Conservation (phyloP, 2,888 invertebrate species). For the Thalpophila matura region DNA sequence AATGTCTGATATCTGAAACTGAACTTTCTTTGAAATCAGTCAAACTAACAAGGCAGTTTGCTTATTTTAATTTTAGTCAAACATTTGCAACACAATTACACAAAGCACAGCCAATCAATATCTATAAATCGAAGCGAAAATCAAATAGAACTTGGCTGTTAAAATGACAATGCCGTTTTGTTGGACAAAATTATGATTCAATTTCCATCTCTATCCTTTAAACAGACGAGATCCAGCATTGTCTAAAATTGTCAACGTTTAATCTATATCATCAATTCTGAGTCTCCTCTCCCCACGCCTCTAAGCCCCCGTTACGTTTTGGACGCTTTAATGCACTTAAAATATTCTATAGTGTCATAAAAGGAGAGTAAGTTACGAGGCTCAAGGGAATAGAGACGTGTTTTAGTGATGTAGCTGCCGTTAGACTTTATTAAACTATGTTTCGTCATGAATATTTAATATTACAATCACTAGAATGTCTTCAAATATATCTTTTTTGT, state of each 20-base stretch:
- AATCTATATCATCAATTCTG: conserved; percentile 72
- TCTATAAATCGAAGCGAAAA: conserved; percentile 21
- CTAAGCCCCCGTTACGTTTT: conserved; percentile 58
- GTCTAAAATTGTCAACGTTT: conserved; percentile 60
- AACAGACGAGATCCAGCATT: conserved; percentile 42
- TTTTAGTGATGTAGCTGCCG: conserved; percentile 60
- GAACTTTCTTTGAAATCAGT: neutral
- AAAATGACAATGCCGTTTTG: conserved; percentile 34
- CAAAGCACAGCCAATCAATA: conserved; percentile 29
- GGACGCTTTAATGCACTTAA: conserved; percentile 82
- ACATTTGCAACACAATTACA: neutral
- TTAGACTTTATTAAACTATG: conserved; percentile 52
- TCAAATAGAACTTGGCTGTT: conserved; percentile 25
- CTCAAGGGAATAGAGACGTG: conserved; percentile 69
- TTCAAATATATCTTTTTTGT: conserved; percentile 28
- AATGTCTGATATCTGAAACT: neutral
- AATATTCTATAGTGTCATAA: conserved; percentile 87
- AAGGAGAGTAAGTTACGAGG: conserved; percentile 81
- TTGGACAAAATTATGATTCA: conserved; percentile 48
- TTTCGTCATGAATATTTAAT: conserved; percentile 48
- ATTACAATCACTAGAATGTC: conserved; percentile 39
- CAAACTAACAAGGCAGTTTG: neutral
- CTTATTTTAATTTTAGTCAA: conserved; percentile 16
- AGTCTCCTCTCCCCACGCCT: conserved; percentile 29
- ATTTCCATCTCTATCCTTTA: conserved; percentile 48